Conservation (phyloP, 1,140 invertebrate species). For the Aphelinus atriplicis region DNA sequence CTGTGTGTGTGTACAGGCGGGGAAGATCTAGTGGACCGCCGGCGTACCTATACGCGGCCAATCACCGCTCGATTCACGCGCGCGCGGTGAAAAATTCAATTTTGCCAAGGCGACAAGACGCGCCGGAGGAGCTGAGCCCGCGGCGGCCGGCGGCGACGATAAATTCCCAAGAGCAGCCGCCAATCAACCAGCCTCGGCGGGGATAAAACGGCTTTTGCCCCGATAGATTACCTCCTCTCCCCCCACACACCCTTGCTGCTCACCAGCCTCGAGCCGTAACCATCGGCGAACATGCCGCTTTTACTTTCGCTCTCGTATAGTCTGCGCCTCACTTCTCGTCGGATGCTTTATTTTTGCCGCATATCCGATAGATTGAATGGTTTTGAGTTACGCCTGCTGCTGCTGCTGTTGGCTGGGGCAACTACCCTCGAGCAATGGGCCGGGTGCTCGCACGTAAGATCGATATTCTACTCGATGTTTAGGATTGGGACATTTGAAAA, state of each 20-base stretch:
- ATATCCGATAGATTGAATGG: too few species aligned
- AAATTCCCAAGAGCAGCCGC: not conserved
- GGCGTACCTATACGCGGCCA: conserved; percentile 23
- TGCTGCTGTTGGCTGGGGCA: too few species aligned
- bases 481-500: too few species aligned
- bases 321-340: not conserved
- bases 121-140: not conserved
- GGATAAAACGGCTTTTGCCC: not conserved
- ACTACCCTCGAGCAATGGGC: too few species aligned
- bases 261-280: too few species aligned
- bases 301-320: not conserved
- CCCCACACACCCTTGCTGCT: too few species aligned
- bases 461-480: too few species aligned
- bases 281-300: not conserved
- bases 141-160: not conserved
- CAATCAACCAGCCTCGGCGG: not conserved
- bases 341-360: too few species aligned
- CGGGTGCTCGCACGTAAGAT: too few species aligned
- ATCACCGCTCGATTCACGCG: conserved; percentile 48
- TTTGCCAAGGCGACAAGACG: conserved; percentile 13
- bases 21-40: too few species aligned
- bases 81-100: conserved; percentile 48
- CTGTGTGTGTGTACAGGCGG: too few species aligned
- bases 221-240: conserved; percentile 5
- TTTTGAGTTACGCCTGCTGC: too few species aligned